These are phyloP conservation scores for Littorina saxatilis DNA, from an alignment of 1,140 invertebrate genomes.

Conservation along the genomic window DNA sequence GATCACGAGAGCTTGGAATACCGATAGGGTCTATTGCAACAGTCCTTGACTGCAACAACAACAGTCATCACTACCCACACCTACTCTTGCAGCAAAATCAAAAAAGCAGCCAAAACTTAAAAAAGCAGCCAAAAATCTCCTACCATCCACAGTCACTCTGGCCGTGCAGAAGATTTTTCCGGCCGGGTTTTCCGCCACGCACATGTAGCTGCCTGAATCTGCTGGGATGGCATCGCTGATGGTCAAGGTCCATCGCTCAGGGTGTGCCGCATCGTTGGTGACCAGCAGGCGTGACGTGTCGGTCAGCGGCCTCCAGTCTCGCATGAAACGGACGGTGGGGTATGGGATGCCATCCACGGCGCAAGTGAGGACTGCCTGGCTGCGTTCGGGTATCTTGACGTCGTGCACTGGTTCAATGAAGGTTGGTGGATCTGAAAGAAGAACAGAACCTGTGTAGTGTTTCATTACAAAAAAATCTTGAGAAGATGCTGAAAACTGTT, in stretches of 20 bases:
- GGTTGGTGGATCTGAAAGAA: slow-evolving; percentile 85
- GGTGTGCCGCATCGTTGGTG: slow-evolving; percentile 78
- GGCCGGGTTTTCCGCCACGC: slow-evolving; percentile 93
- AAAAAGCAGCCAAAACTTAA: too few relatives aligned
- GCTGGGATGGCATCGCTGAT: slow-evolving; percentile 91
- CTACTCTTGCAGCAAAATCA: too few relatives aligned
- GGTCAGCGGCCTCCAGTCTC: slow-evolving; percentile 76
- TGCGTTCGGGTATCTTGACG: slow-evolving; percentile 81
- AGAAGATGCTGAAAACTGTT: too few relatives aligned
- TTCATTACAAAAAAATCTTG: too few relatives aligned
- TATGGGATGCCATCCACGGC: slow-evolving; percentile 92
- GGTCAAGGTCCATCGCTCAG: slow-evolving; percentile 88
- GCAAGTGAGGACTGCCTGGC: slow-evolving; percentile 87
- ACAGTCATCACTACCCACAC: too few relatives aligned
- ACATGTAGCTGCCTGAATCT: slow-evolving; percentile 95
- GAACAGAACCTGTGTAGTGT: too few relatives aligned
- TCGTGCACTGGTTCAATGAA: slow-evolving; percentile 91
- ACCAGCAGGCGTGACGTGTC: slow-evolving; percentile 62
- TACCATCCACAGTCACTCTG: slow-evolving; percentile 93
- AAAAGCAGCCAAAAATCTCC: too few relatives aligned
- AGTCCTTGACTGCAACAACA: too few relatives aligned
- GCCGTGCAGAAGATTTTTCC: slow-evolving; percentile 92
- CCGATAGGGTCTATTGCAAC: too few relatives aligned
- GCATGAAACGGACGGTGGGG: slow-evolving; percentile 98
- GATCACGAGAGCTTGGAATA: too few relatives aligned